A percentile compares a stretch with the other conserved stretches of the same genome.
These are phyloP conservation scores for Nyleta sp. DNA, from an alignment of 2,888 invertebrate genomes.

Conservation along the genomic window DNA sequence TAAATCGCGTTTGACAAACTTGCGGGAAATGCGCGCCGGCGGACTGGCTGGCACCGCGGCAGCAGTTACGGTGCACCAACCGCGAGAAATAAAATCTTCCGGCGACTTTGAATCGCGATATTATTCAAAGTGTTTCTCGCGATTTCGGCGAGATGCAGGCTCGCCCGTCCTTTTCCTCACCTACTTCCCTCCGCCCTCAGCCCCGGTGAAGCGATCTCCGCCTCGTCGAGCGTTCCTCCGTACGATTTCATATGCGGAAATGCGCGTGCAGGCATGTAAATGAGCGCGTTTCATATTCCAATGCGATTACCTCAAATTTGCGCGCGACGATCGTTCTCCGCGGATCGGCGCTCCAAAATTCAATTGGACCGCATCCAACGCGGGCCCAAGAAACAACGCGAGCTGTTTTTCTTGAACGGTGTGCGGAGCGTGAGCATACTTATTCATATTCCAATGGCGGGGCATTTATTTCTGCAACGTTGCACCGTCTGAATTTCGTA, in stretches of 20 bases:
- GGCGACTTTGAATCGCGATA: slow-evolving; percentile 79
- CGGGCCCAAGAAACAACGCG: slow-evolving; percentile 40
- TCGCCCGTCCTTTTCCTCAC: slow-evolving; percentile 26
- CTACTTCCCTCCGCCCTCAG: slow-evolving; percentile 40
- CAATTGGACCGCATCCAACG: slow-evolving; percentile 61
- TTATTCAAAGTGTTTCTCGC: slow-evolving; percentile 81
- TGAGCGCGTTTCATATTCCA: slow-evolving; percentile 62
- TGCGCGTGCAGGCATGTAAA: slow-evolving; percentile 61
- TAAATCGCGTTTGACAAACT: slow-evolving; percentile 64
- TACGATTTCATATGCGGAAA: slow-evolving; percentile 60
- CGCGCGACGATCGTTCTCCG: slow-evolving; percentile 56
- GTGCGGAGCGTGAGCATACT: slow-evolving; percentile 25
- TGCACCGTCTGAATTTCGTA: slow-evolving; percentile 34
- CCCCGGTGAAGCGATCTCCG: slow-evolving; percentile 19
- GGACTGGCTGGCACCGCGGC: slow-evolving; percentile 79
- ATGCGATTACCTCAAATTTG: slow-evolving; percentile 67
- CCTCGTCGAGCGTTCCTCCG: slow-evolving; percentile 14
- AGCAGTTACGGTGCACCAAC: slow-evolving; percentile 76
- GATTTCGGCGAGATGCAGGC: slow-evolving; percentile 69
- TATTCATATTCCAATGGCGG: slow-evolving; percentile 44
- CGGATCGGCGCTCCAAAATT: slow-evolving; percentile 53
- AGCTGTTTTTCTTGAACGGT: slow-evolving; percentile 41
- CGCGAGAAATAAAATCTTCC: slow-evolving; percentile 77
- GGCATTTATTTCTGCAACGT: slow-evolving; percentile 55
- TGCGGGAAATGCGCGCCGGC: slow-evolving; percentile 68